Base-by-base conservation (phyloP, 2,797 vertebrate species). In the Limnodromus scolopaceus region DNA sequence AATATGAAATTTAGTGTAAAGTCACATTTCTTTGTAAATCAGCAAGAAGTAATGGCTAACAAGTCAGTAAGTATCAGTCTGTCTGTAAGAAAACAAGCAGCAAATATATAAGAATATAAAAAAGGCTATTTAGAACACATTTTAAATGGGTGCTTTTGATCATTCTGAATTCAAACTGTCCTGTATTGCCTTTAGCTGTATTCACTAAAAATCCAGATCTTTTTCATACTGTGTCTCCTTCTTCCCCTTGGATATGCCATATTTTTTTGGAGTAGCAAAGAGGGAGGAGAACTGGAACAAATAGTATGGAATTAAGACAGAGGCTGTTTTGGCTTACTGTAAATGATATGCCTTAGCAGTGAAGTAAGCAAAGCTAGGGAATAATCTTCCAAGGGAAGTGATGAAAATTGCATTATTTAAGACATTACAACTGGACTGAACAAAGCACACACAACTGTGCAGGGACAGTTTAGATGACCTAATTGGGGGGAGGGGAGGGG, bases 391-490 rank as follows among this genome's bases (percentile, higher is more conserved):
- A 60, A 90, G 45, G 34, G 45, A 91, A 89, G 24, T 87, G 58
- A 64, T 76, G 91, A 95, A 93, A 95, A 66, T 48, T 66, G 16
- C 66, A 30, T 89, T 90, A 58, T 92, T 94, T 86, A 89, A 57
- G 71, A 61, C 64, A 92, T 92, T 92, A 90, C 53, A 87, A 82
- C 87, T 86, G 55, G 77, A 79, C 46, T 79, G 87, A 95, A 84
- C n/a, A 64, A 88, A 90, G 36, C 70, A 74, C 79, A 90, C 86
- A 79, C 36, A 87, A n/a, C 22, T 32, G 15, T 77, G 46, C n/a
- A 68, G 39, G 55, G 48, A 66, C 41, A 57, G 38, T 57, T 95
- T 64, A 78, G 70, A 64, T 54, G 55, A 78, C 75, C 80, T 85
- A 82, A 78, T 55, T 57, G 32, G 27, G 7, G 4, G 54, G 19